Conservation (phyloP, 2,797 vertebrate species). For the Ambastaia sidthimunki region DNA sequence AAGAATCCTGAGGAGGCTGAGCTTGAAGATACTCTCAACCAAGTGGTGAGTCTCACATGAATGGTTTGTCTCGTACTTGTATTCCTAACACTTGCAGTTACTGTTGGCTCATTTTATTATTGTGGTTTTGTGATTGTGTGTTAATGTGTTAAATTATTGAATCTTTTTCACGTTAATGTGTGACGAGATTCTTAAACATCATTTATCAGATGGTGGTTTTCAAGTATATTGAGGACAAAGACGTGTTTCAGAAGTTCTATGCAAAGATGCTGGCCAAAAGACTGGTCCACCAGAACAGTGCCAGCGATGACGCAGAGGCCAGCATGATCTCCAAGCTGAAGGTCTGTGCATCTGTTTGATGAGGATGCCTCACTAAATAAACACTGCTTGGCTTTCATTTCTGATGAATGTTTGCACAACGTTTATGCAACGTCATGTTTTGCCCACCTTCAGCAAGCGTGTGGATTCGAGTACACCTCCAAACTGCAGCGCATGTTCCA, state of each 20-base stretch:
- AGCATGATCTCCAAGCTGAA: constrained; percentile 91
- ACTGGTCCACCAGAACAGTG: constrained; percentile 94
- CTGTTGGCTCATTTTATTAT: too few species aligned
- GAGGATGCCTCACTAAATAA: neutral
- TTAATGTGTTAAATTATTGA: neutral
- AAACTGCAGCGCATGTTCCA: constrained; percentile 99
- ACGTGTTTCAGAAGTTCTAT: constrained; percentile 92
- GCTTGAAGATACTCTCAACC: constrained; percentile 95
- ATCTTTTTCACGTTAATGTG: too few species aligned
- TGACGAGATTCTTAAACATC: too few species aligned
- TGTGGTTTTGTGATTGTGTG: neutral
- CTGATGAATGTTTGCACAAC: neutral
- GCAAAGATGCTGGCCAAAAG: constrained; percentile 98
- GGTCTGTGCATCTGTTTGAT: constrained; percentile 54
- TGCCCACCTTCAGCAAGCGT: constrained; percentile 89
- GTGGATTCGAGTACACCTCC: constrained; percentile 97
- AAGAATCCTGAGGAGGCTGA: constrained; percentile 98
- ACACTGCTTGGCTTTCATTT: neutral
- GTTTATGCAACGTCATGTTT: neutral
- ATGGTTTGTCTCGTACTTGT: too few species aligned
- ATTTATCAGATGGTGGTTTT: constrained; percentile 95
- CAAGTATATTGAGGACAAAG: constrained; percentile 84
- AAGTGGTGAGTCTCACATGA: constrained; percentile 84
- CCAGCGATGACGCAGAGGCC: constrained; percentile 82
- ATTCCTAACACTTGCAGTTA: too few species aligned